Percentiles rank a stretch among this genome's conserved stretches.
phyloP scores from a whole-genome alignment of 2,888 invertebrate species.

The Luffia ferchaultella region DNA sequence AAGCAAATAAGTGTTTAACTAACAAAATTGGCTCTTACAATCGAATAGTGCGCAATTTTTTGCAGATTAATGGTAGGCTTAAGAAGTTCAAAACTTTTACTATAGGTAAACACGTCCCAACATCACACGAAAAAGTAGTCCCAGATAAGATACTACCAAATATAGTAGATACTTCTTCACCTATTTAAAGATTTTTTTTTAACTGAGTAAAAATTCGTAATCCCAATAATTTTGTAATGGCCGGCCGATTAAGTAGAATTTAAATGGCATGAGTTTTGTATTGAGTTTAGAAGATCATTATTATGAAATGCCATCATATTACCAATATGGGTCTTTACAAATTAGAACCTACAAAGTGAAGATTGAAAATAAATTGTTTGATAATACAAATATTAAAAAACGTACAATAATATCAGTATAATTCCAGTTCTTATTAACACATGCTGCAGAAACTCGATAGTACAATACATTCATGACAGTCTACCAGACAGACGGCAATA shows the following conservation, averaged over 20 bases:
- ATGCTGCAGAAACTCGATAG: not conserved
- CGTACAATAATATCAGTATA: not conserved
- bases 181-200: not conserved
- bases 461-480: conserved; percentile 13
- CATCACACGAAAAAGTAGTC: no score
- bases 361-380: not conserved
- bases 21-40: no score
- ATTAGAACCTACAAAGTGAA: not conserved
- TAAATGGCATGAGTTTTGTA: no score
- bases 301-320: not conserved
- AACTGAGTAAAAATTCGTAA: not conserved
- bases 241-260: not conserved
- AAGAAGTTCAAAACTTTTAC: no score
- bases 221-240: not conserved
- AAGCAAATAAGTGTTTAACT: no score
- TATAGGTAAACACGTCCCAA: no score
- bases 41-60: no score
- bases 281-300: not conserved
- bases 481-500: conserved; percentile 35
- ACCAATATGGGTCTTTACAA: not conserved
- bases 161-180: no score
- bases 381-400: not conserved
- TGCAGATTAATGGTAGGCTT: no score
- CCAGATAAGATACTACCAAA: no score
- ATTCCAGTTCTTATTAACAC: not conserved